Evolutionary conservation across 2,888 invertebrate species (phyloP).

Genomic region (Hipparchia sbordonii): DNA sequence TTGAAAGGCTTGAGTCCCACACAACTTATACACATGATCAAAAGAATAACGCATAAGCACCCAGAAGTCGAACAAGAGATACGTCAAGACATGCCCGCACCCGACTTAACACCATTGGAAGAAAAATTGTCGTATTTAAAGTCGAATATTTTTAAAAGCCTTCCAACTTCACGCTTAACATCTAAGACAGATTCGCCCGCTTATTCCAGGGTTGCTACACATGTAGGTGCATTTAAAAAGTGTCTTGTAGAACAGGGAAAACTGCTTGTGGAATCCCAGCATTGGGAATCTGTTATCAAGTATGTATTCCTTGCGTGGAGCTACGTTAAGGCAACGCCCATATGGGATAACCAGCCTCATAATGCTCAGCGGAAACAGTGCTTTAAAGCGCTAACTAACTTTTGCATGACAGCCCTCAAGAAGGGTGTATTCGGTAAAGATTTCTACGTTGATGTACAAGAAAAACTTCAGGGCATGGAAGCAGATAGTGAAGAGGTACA

Average conservation of each 20-base stretch:
- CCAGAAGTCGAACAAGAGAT: slow-evolving; percentile 84
- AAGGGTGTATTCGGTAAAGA: slow-evolving; percentile 73
- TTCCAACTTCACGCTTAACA: slow-evolving; percentile 87
- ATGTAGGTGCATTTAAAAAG: slow-evolving; percentile 86
- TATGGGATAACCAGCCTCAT: slow-evolving; percentile 89
- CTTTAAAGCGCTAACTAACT: slow-evolving; percentile 85
- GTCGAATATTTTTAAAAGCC: slow-evolving; percentile 87
- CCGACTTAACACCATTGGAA: slow-evolving; percentile 86
- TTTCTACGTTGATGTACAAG: slow-evolving; percentile 63
- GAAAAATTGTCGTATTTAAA: slow-evolving; percentile 86
- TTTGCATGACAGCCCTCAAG: slow-evolving; percentile 84
- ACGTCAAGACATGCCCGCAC: slow-evolving; percentile 85
- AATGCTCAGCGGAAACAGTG: slow-evolving; percentile 87
- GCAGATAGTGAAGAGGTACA: slow-evolving; percentile 80
- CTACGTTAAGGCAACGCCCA: slow-evolving; percentile 87
- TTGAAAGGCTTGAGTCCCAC: slow-evolving; percentile 87
- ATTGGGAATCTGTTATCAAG: slow-evolving; percentile 88
- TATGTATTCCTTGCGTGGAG: slow-evolving; percentile 89
- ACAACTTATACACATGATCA: slow-evolving; percentile 86
- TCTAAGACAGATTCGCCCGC: slow-evolving; percentile 89
- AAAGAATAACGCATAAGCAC: slow-evolving; percentile 83
- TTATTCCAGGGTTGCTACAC: slow-evolving; percentile 86
- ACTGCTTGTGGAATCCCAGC: slow-evolving; percentile 86
- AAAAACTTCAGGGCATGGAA: slow-evolving; percentile 68
- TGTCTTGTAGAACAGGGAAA: slow-evolving; percentile 86